These are phyloP conservation scores for Blennius ocellaris DNA, from an alignment of 2,113 vertebrate genomes.

Conservation along the genomic window DNA sequence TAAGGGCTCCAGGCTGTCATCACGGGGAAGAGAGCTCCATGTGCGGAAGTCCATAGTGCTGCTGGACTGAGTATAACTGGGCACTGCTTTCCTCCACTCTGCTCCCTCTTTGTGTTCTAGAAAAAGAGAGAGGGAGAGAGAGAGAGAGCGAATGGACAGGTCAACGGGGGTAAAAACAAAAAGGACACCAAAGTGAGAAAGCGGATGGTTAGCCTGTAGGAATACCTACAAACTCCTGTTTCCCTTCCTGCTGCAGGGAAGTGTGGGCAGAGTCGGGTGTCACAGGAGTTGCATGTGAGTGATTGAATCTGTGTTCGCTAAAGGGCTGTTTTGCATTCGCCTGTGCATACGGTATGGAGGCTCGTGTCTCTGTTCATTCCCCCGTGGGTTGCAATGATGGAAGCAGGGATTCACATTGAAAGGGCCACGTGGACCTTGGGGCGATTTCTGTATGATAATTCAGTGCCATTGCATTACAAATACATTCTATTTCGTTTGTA, in stretches of 20 bases:
- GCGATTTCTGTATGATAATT: slow-evolving; percentile 35
- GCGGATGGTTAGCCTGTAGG: slow-evolving; percentile 21
- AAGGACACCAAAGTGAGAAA: slow-evolving; percentile 14
- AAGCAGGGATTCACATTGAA: slow-evolving; percentile 41
- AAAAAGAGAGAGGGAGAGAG: neutral
- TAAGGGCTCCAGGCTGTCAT: slow-evolving; percentile 92
- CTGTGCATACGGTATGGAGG: slow-evolving; percentile 30
- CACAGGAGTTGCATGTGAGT: slow-evolving; percentile 61
- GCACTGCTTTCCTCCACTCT: slow-evolving; percentile 93
- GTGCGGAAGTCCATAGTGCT: slow-evolving; percentile 92
- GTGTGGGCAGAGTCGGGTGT: slow-evolving; percentile 3
- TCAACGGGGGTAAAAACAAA: neutral
- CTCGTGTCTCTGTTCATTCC: slow-evolving; percentile 14
- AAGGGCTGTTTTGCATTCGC: slow-evolving; percentile 64
- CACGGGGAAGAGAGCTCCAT: slow-evolving; percentile 88
- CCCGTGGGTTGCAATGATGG: slow-evolving; percentile 25
- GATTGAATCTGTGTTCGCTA: slow-evolving; percentile 31
- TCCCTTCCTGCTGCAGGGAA: slow-evolving; percentile 26
- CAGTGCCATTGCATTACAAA: slow-evolving; percentile 5
- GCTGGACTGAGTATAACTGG: slow-evolving; percentile 95
- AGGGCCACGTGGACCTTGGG: slow-evolving; percentile 27
- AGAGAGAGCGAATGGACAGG: too few species aligned
- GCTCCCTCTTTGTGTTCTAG: slow-evolving; percentile 90
- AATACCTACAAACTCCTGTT: slow-evolving; percentile 26
- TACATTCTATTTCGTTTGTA: slow-evolving; percentile 28